phyloP scores from a whole-genome alignment of 2,113 vertebrate species.

The Channa maculata region DNA sequence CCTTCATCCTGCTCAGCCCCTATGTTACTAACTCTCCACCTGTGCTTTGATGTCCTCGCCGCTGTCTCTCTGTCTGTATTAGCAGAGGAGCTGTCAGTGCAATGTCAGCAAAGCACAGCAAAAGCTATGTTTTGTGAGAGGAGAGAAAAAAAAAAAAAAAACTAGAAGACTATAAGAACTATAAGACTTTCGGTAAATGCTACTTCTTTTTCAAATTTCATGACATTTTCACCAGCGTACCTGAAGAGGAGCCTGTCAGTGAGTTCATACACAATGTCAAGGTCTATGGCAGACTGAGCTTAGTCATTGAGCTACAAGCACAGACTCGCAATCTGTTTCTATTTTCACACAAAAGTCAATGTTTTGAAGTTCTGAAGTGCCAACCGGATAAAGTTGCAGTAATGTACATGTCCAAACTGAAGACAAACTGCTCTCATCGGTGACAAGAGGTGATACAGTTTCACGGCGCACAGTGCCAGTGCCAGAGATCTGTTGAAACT shows the following conservation, averaged over 20 bases:
- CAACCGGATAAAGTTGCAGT: slow-evolving; percentile 53
- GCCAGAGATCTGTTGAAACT: slow-evolving; percentile 47
- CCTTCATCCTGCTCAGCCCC: slow-evolving; percentile 69
- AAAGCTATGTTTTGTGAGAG: background rate
- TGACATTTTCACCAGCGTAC: slow-evolving; percentile 15
- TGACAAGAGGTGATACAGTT: slow-evolving; percentile 41
- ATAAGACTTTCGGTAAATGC: slow-evolving; percentile 6
- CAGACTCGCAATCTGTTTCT: slow-evolving; percentile 42
- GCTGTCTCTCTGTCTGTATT: background rate
- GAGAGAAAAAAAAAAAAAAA: background rate
- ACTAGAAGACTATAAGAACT: background rate
- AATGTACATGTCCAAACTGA: slow-evolving; percentile 37
- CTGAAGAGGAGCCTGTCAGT: slow-evolving; percentile 4
- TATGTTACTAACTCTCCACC: slow-evolving; percentile 65
- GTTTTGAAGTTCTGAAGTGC: slow-evolving; percentile 62
- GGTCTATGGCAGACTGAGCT: slow-evolving; percentile 11
- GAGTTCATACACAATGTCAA: slow-evolving; percentile 34
- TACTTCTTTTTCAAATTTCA: slow-evolving; percentile 3
- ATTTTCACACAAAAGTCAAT: slow-evolving; percentile 43
- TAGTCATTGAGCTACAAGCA: slow-evolving; percentile 46
- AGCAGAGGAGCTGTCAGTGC: background rate
- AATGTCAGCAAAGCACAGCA: slow-evolving; percentile 3
- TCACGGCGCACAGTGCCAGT: background rate
- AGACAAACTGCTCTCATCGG: slow-evolving; percentile 27
- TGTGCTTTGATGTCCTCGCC: slow-evolving; percentile 72